These are phyloP conservation scores for Tetranychus cinnabarinus DNA, from an alignment of 1,140 invertebrate genomes.

Conservation along the genomic window DNA sequence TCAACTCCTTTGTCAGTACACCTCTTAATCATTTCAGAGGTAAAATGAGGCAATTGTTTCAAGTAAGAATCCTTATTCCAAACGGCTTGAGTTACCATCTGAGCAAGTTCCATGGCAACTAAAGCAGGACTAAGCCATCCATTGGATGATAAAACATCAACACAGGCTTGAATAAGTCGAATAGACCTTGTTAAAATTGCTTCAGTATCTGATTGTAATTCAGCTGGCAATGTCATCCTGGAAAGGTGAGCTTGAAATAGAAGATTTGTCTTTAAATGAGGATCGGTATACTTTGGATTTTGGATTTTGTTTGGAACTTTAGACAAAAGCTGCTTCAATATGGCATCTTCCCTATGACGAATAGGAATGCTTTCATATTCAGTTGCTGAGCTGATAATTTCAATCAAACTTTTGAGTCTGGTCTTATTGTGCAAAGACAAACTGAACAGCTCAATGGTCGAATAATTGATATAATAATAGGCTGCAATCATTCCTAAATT, in stretches of 20 bases:
- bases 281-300: constrained; percentile 50
- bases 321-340: constrained; percentile 34
- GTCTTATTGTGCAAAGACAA: constrained; percentile 89
- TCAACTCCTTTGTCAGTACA: constrained; percentile 39
- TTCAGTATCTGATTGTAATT: constrained; percentile 90
- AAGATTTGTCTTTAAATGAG: constrained; percentile 89
- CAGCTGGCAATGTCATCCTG: constrained; percentile 71
- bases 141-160: constrained; percentile 91
- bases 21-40: constrained; percentile 59
- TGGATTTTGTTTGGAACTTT: constrained; percentile 6
- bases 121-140: constrained; percentile 94
- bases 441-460: constrained; percentile 96
- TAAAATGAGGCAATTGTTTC: constrained; percentile 90
- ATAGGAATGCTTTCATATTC: constrained; percentile 90
- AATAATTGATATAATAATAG: constrained; percentile 99
- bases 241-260: constrained; percentile 87
- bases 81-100: constrained; percentile 99
- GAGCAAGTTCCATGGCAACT: constrained; percentile 95
- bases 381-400: constrained; percentile 91
- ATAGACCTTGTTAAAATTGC: constrained; percentile 50
- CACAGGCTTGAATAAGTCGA: constrained; percentile 86
- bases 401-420: constrained; percentile 81
- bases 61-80: constrained; percentile 96
- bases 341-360: constrained; percentile 74
- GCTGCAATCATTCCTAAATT: constrained; percentile 99